A percentile compares a stretch with the other conserved stretches of the same genome.
Conservation (phyloP, 2,113 vertebrate species). For the Gadus chalcogrammus region DNA sequence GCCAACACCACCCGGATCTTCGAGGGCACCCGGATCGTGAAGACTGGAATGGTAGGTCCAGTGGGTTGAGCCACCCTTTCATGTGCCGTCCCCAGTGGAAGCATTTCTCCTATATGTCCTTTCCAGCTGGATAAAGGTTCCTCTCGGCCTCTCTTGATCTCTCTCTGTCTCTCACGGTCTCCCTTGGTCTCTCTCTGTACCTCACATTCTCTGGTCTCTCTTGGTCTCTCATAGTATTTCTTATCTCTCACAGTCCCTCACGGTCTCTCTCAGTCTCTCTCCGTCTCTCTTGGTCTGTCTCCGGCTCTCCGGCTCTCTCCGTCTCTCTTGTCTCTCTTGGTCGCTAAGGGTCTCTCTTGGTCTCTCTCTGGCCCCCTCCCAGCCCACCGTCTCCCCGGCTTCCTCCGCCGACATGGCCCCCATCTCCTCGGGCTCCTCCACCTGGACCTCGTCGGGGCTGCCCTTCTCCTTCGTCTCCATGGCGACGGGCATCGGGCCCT, state of each 20-base stretch:
- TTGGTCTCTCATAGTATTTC: not conserved
- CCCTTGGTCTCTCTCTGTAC: constrained; percentile 67
- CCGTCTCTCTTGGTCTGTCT: not conserved
- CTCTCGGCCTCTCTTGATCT: not conserved
- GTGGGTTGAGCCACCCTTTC: constrained; percentile 11
- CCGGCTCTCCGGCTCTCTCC: too few relatives aligned
- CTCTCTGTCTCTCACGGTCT: constrained; percentile 2
- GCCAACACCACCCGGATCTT: constrained; percentile 97
- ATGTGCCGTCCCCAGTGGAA: too few relatives aligned
- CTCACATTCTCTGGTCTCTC: too few relatives aligned
- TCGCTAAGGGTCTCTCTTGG: too few relatives aligned
- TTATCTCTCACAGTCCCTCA: too few relatives aligned
- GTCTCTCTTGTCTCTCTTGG: too few relatives aligned
- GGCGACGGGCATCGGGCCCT: constrained; percentile 93
- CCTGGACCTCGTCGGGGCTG: constrained; percentile 94
- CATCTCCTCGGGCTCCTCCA: constrained; percentile 96
- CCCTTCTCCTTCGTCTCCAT: constrained; percentile 97
- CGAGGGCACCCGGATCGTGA: constrained; percentile 94
- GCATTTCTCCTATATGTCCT: too few relatives aligned
- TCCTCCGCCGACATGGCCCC: constrained; percentile 97
- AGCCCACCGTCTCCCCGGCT: constrained; percentile 93
- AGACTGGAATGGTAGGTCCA: constrained; percentile 90
- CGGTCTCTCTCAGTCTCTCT: too few relatives aligned
- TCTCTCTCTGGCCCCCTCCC: constrained; percentile 12
- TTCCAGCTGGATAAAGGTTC: not conserved